Percentiles rank a stretch among this genome's conserved stretches.
Conservation (phyloP, 30 jellyfish, hydroid and myxozoan genomes). For the Sanderia malayensis region DNA sequence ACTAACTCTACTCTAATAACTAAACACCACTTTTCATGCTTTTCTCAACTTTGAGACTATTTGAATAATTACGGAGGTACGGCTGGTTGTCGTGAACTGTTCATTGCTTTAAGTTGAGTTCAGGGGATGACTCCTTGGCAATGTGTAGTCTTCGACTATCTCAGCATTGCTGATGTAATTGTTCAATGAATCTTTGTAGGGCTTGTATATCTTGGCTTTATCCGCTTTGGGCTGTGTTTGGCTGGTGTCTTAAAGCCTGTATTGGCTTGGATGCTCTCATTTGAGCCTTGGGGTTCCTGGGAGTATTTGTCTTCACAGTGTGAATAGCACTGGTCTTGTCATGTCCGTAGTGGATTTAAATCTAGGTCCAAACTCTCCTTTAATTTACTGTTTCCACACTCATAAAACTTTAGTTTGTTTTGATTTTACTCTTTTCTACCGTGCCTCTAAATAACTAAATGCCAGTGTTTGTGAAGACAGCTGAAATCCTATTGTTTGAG, state of each 20-base stretch:
- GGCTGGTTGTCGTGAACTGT: not conserved
- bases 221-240: not conserved
- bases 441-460: too few relatives aligned
- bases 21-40: too few relatives aligned
- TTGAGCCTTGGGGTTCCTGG: not conserved
- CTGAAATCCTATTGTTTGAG: too few relatives aligned
- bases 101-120: not conserved
- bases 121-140: not conserved
- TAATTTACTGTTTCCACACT: not conserved
- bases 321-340: not conserved
- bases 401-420: not conserved
- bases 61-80: too few relatives aligned
- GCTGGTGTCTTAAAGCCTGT: not conserved
- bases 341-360: not conserved
- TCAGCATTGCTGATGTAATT: too few relatives aligned
- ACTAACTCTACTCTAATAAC: too few relatives aligned
- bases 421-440: too few relatives aligned
- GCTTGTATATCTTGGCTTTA: not conserved
- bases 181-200: too few relatives aligned
- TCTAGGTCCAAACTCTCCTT: not conserved
- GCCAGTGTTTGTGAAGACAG: too few relatives aligned
- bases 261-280: not conserved
- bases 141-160: not conserved
- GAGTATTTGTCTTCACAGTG: not conserved
- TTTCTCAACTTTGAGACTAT: too few relatives aligned